These are phyloP conservation scores for Picus viridis DNA, from an alignment of 2,797 vertebrate species.

Conservation along the genomic window DNA sequence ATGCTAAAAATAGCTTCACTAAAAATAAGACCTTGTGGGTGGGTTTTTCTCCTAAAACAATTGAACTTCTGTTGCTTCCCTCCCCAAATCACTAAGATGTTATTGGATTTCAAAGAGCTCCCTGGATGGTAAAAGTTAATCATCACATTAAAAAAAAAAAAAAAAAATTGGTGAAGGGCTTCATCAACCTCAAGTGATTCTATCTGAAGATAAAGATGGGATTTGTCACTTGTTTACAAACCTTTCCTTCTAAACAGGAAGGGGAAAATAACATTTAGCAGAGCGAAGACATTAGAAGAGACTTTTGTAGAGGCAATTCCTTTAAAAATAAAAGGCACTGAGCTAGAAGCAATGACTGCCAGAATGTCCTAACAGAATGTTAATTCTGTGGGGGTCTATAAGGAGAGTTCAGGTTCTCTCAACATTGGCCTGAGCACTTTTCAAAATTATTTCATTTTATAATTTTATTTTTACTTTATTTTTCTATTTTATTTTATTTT, in stretches of 20 bases:
- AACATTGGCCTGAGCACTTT: not conserved
- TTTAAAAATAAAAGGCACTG: slow-evolving; percentile 14
- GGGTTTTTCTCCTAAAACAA: slow-evolving; percentile 66
- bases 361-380: slow-evolving; percentile 10
- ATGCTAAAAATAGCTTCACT: slow-evolving; percentile 92
- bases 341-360: not conserved
- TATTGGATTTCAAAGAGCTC: slow-evolving; percentile 47
- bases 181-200: not conserved
- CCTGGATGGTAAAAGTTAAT: slow-evolving; percentile 48
- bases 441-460: too few species aligned
- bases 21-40: slow-evolving; percentile 79
- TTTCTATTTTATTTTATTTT: too few species aligned
- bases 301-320: not conserved
- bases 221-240: slow-evolving; percentile 36
- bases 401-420: not conserved
- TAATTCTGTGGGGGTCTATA: not conserved
- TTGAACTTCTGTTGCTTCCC: slow-evolving; percentile 54
- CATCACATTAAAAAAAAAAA: not conserved
- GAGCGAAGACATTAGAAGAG: not conserved
- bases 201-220: not conserved
- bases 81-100: slow-evolving; percentile 42
- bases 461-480: not conserved
- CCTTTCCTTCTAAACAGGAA: not conserved
- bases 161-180: not conserved
- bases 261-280: not conserved